Conservation (phyloP, 2,888 invertebrate species). For the Nymphalis urticae region DNA sequence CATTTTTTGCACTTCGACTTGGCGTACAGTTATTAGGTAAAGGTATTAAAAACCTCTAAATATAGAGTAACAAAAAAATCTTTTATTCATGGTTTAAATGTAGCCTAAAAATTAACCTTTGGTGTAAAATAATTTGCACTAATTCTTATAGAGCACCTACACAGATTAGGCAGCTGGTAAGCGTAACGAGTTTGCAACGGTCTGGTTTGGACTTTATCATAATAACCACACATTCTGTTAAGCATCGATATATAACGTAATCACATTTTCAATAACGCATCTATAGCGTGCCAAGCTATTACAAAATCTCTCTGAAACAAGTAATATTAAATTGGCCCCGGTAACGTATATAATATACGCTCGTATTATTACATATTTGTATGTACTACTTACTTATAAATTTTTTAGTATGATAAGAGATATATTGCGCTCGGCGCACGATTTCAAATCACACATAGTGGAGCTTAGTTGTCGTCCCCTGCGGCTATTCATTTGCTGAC, state of each 20-base stretch:
- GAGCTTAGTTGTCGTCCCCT: constrained; percentile 77
- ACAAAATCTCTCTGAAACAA: constrained; percentile 23
- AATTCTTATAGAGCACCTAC: constrained; percentile 47
- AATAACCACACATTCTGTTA: constrained; percentile 15
- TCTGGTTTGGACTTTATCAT: constrained; percentile 26
- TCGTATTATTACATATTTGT: constrained; percentile 49
- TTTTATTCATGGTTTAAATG: constrained; percentile 74
- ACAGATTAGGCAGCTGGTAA: constrained; percentile 51
- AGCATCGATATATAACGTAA: constrained; percentile 6
- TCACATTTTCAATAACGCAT: constrained; percentile 17
- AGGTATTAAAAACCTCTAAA: constrained; percentile 63
- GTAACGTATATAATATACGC: constrained; percentile 46
- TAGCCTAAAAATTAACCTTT: constrained; percentile 66
- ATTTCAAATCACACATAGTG: constrained; percentile 79
- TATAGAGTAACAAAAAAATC: constrained; percentile 68
- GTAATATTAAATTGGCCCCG: constrained; percentile 39
- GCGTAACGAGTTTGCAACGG: constrained; percentile 25
- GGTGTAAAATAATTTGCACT: constrained; percentile 61
- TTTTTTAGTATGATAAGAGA: constrained; percentile 71
- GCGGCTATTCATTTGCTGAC: constrained; percentile 78
- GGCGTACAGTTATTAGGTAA: constrained; percentile 74
- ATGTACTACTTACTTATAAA: constrained; percentile 70
- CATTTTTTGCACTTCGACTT: constrained; percentile 75
- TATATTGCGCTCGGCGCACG: constrained; percentile 69
- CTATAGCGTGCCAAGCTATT: constrained; percentile 28